phyloP scores from a whole-genome alignment of 2,888 invertebrate genomes.

The Mesoligia furuncula region DNA sequence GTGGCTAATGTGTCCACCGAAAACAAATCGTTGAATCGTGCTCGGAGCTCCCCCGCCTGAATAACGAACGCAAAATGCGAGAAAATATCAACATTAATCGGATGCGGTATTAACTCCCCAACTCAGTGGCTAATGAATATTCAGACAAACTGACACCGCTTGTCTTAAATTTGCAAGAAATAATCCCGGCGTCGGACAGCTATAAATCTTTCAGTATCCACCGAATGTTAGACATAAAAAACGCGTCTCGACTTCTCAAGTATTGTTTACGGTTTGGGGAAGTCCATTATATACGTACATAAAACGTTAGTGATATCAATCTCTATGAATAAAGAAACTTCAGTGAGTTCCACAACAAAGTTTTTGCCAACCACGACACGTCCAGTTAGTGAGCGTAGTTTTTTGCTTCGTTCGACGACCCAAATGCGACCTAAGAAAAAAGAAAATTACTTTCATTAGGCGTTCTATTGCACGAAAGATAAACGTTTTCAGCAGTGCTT shows the following conservation, averaged over 20 bases:
- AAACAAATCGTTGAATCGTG: constrained; percentile 75
- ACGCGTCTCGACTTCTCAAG: constrained; percentile 16
- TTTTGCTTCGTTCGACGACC: constrained; percentile 40
- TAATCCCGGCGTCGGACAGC: constrained; percentile 77
- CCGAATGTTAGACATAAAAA: constrained; percentile 58
- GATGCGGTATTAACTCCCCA: constrained; percentile 77
- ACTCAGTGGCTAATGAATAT: constrained; percentile 82
- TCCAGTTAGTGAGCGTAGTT: constrained; percentile 33
- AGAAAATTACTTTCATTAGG: constrained; percentile 50
- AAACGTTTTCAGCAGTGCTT: constrained; percentile 15
- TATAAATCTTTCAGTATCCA: constrained; percentile 79
- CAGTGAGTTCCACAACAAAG: constrained; percentile 16
- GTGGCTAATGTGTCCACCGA: constrained; percentile 72
- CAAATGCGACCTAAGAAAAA: constrained; percentile 45
- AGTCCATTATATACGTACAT: constrained; percentile 24
- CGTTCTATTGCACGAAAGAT: constrained; percentile 32
- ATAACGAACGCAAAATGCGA: constrained; percentile 65
- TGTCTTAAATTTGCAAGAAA: constrained; percentile 83
- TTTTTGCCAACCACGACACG: constrained; percentile 34
- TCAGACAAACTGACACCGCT: constrained; percentile 81
- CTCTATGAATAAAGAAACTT: constrained; percentile 18
- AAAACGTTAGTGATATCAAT: constrained; percentile 25
- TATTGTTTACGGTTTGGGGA: constrained; percentile 39
- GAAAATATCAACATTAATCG: constrained; percentile 76
- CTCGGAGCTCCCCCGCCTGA: constrained; percentile 54